A percentile compares a stretch with the other conserved stretches of the same genome.
Conservation (phyloP, 2,113 vertebrate genomes). For the Marmota flaviventris region DNA sequence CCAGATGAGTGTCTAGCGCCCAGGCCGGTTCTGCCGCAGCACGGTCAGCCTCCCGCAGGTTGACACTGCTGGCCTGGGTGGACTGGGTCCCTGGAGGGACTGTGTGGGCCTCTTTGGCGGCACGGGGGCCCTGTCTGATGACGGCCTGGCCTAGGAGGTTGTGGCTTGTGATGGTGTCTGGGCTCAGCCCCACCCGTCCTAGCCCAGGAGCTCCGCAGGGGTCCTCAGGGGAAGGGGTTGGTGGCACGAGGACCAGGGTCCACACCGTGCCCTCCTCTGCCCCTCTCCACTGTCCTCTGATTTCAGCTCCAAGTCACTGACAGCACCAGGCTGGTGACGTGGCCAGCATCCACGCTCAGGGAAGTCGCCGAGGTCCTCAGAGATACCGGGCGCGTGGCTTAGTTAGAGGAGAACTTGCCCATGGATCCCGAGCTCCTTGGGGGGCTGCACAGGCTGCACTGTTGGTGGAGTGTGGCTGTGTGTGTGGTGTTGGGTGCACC, state of each 20-base stretch:
- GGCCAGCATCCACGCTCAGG: accelerated
- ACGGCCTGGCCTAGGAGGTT: background rate
- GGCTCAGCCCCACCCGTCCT: too few species aligned
- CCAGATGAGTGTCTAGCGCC: background rate
- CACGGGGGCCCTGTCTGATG: background rate
- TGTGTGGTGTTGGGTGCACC: too few species aligned
- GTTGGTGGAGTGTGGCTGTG: too few species aligned
- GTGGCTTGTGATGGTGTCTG: too few species aligned
- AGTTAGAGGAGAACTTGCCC: background rate
- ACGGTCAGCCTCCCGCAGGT: background rate
- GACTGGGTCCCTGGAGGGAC: background rate
- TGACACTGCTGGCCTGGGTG: too few species aligned
- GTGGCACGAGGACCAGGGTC: background rate
- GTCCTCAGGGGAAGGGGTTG: accelerated
- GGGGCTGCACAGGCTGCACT: too few species aligned
- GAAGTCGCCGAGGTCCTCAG: background rate
- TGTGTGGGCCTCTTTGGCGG: background rate
- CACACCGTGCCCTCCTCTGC: accelerated
- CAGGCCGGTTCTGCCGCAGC: background rate
- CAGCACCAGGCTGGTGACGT: background rate
- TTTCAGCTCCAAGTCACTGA: background rate
- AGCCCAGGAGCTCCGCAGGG: background rate
- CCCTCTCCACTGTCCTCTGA: background rate
- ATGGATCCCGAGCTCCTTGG: too few species aligned
- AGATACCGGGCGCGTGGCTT: too few species aligned